A percentile compares a stretch with the other conserved stretches of the same genome.
These are phyloP conservation scores for Darevskia nairensis DNA, from an alignment of 2,797 vertebrate species.

Conservation along the genomic window DNA sequence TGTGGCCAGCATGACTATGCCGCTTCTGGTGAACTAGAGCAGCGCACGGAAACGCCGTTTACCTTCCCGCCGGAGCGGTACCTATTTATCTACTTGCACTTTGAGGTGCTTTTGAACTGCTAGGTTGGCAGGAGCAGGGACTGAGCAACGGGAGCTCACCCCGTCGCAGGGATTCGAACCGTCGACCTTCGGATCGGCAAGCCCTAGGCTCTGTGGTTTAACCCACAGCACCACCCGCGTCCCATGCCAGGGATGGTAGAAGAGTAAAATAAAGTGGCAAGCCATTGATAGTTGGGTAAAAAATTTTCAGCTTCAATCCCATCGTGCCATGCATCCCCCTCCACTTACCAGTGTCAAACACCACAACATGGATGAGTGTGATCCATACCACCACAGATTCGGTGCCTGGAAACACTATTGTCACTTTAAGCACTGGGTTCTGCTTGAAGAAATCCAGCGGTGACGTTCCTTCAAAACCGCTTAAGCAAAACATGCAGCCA, in stretches of 20 bases:
- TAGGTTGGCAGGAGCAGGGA: too few relatives aligned
- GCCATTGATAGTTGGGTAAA: not conserved
- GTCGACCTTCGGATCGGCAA: too few relatives aligned
- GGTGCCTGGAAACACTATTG: not conserved
- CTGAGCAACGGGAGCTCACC: too few relatives aligned
- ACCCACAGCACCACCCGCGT: too few relatives aligned
- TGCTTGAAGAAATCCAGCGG: not conserved
- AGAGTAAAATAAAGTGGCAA: not conserved
- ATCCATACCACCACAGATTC: not conserved
- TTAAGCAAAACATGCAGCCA: not conserved
- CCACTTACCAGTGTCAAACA: not conserved
- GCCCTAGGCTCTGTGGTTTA: too few relatives aligned
- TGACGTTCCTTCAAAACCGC: not conserved
- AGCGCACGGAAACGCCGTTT: too few relatives aligned
- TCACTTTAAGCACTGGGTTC: not conserved
- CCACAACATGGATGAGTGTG: not conserved
- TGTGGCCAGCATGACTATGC: too few relatives aligned
- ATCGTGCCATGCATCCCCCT: not conserved
- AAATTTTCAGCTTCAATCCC: not conserved
- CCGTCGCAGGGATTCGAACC: too few relatives aligned
- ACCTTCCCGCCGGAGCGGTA: too few relatives aligned
- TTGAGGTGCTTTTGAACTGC: too few relatives aligned
- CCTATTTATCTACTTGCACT: too few relatives aligned
- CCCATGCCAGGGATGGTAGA: not conserved
- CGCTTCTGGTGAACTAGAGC: too few relatives aligned